Conservation (phyloP, 1,140 invertebrate species). For the Sinonovacula constricta region DNA sequence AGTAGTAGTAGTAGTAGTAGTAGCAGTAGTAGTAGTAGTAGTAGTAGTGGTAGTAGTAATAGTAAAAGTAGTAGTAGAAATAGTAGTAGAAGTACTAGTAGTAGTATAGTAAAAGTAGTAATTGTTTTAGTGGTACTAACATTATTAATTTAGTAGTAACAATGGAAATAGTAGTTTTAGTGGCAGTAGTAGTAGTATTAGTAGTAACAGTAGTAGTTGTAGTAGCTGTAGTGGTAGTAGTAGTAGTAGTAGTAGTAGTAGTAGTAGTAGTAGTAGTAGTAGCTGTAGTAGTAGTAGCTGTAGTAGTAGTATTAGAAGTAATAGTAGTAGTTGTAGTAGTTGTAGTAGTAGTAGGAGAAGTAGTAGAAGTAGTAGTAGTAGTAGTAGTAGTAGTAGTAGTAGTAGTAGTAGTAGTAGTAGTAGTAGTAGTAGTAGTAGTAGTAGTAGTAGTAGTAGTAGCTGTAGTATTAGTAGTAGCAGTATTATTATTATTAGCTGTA, state of each 20-base stretch:
- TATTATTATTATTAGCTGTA: not conserved
- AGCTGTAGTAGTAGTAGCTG: not conserved
- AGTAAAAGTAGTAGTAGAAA: no score
- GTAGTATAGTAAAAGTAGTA: conserved; percentile 2
- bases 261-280: conserved; percentile 3
- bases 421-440: not conserved
- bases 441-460: conserved; percentile 2
- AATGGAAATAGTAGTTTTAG: no score
- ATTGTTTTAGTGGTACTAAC: not conserved
- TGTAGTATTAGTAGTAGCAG: conserved; percentile 3
- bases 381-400: conserved; percentile 3
- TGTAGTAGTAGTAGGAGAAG: no score
- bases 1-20: conserved; percentile 1
- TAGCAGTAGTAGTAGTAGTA: not conserved
- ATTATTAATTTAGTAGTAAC: not conserved
- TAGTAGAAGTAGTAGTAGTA: no score
- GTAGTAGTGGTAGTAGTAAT: conserved; percentile 1
- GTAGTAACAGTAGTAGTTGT: no score
- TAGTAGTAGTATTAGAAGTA: no score
- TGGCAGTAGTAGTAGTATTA: no score
- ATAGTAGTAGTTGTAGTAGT: no score
- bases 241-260: conserved; percentile 4
- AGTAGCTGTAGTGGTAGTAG: conserved; percentile 1
- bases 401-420: not conserved
- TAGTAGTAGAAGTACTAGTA: not conserved